Base-by-base conservation (phyloP, 2,797 vertebrate genomes). In the Melanotaenia pygmaea region DNA sequence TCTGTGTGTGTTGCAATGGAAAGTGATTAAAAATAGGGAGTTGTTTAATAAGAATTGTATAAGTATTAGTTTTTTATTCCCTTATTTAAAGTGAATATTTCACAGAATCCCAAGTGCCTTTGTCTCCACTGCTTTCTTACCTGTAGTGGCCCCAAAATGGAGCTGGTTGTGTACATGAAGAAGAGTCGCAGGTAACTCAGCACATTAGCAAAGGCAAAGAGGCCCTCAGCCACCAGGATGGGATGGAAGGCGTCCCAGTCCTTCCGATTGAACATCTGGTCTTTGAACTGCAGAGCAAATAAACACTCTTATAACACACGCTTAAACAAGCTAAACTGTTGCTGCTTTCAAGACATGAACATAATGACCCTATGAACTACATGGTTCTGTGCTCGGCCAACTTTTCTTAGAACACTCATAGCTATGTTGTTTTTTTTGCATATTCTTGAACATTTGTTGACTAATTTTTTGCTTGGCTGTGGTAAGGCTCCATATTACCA, bases 121-220 rank as follows among this genome's bases (percentile, higher is more conserved):
- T 28, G 1, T 26, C 9, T 0, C 20, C 16, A 4, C 13, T 20
- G 38, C 20, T 59, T 43, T 74, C 83, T 34, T 91, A 99, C 98
- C 97, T 99, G 98, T 35, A 99, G 93, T 0, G 98, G 98, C 32
- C 98, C 98, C 86, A 99, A 91, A 87, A 98, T 96, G 77, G 98
- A 99, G 93, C 97, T 99, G 84, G 98, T 99, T 75, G 98, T 99
- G 93, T 99, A 99, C 98, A 99, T 99, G 88, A 99, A 99, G 94
- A 99, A 99, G 61, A 99, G 97, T 16, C 98, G 96, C 59, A 99
- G 94, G 67, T 99, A 99, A 90, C 97, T 99, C n/a, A 99, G 94
- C 69, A 99, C 95, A 20, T 99, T 99, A 63, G 97, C 98, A 69
- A 99, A 98, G 43, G 98, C 98, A 86, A 99, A 99, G 71, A 99